Evolutionary conservation across 2,113 vertebrate species (phyloP).

Genomic region (Oplegnathus fasciatus): DNA sequence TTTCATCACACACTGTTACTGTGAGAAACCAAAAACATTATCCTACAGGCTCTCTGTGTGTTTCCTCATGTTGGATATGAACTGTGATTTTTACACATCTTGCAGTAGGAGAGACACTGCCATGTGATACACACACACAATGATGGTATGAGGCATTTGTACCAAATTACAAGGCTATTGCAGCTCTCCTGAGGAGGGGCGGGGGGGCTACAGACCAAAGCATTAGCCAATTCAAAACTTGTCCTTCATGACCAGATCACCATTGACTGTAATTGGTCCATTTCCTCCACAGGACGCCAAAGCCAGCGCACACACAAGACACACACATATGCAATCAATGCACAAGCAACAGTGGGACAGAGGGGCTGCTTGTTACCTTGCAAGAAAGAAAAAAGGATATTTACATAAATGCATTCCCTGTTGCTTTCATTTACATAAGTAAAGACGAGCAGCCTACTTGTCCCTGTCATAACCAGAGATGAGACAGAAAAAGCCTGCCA

Average conservation of each 20-base stretch:
- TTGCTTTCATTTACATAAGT: conserved; percentile 58
- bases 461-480: conserved; percentile 35
- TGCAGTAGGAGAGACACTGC: neutral
- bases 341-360: conserved; percentile 7
- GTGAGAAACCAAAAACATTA: too few species aligned
- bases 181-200: neutral
- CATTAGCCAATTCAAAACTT: conserved; percentile 26
- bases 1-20: too few species aligned
- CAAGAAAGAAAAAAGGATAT: conserved; percentile 55
- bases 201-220: conserved; percentile 13
- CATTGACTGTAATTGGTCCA: conserved; percentile 34
- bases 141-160: neutral
- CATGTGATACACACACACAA: conserved; percentile 1
- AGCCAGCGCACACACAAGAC: neutral
- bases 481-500: conserved; percentile 12
- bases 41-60: too few species aligned
- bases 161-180: conserved; percentile 13
- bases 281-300: conserved; percentile 34
- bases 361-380: conserved; percentile 32
- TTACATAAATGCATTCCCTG: conserved; percentile 62
- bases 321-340: neutral
- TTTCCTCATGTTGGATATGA: too few species aligned
- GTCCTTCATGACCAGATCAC: conserved; percentile 18
- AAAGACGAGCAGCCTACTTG: conserved; percentile 11
- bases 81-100: conserved; percentile 8